Evolutionary conservation across 2,888 invertebrate genomes (phyloP), one percentile per base, ranked within the genome.

Genomic region (Diachrysia chrysitis): DNA sequence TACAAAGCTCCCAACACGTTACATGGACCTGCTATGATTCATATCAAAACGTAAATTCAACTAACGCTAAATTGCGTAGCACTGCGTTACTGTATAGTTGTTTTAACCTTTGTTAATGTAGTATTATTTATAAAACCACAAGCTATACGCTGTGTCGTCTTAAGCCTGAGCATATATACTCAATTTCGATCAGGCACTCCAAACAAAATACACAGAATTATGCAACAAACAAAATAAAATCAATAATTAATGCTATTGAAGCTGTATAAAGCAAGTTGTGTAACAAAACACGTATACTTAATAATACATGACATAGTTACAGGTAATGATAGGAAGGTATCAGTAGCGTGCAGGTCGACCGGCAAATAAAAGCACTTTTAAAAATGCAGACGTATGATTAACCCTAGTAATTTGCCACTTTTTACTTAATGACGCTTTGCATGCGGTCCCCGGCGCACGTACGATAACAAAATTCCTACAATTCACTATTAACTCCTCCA

Each of bases 361-460:
- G 19, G 69, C 81, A 81, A 83, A 83, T 79, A 73, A 81, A 83
- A 81, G 76, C 75, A 68, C 74, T 83, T 42, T 78, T 78, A 81
- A 83, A 86, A 86, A 83, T 81, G 84, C 79, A 88, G 83, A 86
- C 87, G 87, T 89, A 84, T 88, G 84, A 87, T 90, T 90, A 90
- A 80, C 74, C 73, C 70, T 66, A 70, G 84, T 82, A 87, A 87
- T 87, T 89, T 87, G 84, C 84, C 68, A 78, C 82, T 85, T 87
- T 87, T 86, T 79, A 73, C 73, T 56, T 83, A 84, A 85, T 86
- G 84, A 84, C 82, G 73, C 81, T 79, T 85, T 77, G 87, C 90
- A 87, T 86, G 86, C 78, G 67, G 69, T 72, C 66, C 59, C 53
- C 35, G 68, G 62, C 63, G 69, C 67, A 63, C 63, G 73, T 69